Conservation (phyloP, 1,140 invertebrate genomes). For the Adoxophyes honmai region DNA sequence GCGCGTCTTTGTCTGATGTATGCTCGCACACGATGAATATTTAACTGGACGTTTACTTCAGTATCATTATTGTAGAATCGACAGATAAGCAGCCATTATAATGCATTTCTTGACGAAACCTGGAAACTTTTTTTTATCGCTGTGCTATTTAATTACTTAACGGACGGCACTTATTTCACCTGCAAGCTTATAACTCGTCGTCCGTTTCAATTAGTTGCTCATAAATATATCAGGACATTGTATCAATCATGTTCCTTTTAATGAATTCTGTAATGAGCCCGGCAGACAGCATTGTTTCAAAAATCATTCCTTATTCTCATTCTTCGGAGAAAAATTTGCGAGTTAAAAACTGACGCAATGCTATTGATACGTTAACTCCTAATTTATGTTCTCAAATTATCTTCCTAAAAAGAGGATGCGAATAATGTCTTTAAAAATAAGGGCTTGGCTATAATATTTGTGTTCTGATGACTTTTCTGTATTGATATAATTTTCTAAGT, state of each 20-base stretch:
- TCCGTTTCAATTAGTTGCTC: background rate
- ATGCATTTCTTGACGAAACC: conserved; percentile 40
- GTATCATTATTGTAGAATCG: conserved; percentile 44
- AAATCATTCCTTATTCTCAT: too few relatives aligned
- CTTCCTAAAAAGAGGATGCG: background rate
- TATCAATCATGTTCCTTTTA: background rate
- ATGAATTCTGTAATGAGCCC: conserved; percentile 4
- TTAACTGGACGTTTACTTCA: conserved; percentile 34
- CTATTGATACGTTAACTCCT: background rate
- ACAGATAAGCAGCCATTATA: conserved; percentile 40
- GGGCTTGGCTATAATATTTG: too few relatives aligned
- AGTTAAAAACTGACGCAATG: too few relatives aligned
- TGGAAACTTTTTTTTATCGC: conserved; percentile 1
- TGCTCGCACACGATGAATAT: conserved; percentile 52
- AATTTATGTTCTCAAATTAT: background rate
- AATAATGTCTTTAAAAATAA: background rate
- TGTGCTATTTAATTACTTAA: background rate
- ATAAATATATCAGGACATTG: conserved; percentile 2
- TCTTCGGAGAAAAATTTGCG: too few relatives aligned
- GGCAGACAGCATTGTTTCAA: background rate
- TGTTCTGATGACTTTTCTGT: too few relatives aligned
- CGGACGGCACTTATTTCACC: background rate
- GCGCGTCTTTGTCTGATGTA: conserved; percentile 49
- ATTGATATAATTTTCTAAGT: background rate
- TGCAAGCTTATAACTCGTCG: background rate